Evolutionary conservation across 1,140 invertebrate species (phyloP), one percentile per base, ranked within the genome.

Genomic region (Gonioctena quinquepunctata): DNA sequence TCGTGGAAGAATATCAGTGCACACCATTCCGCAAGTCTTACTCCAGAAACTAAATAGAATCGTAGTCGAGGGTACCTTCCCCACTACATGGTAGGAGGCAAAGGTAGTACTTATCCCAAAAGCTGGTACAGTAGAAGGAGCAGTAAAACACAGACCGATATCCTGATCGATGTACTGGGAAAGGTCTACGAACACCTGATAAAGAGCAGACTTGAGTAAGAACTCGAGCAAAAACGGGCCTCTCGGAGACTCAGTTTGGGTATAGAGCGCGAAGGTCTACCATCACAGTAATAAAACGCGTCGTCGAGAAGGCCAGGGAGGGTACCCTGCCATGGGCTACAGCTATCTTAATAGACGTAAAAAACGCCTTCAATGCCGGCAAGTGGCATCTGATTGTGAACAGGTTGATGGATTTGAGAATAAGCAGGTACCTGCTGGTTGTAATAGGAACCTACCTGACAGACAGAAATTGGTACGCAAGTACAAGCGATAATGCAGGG

Each of bases 351-450:
- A n/a, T n/a, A n/a, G n/a, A n/a, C n/a, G n/a, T n/a, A n/a, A n/a
- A n/a, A n/a, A n/a, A 71, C 50, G 72, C 69, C n/a, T 73, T 67
- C 26, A 71, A 71, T 33, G 54, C 65, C 1, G 70, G 65, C 0
- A 18, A 4, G 2, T 71, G 70, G 70, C 13, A 18, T 13, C 23
- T 26, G 18, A 73, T 73, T 19, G n/a, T n/a, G n/a, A n/a, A n/a
- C n/a, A n/a, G n/a, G n/a, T n/a, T n/a, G n/a, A n/a, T n/a, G n/a
- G n/a, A 52, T 0, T 16, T 28, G 23, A n/a, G 23, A 13, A 60
- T 56, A 19, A 52, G 50, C 16, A 6, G 23, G 19, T 66, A 70
- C 28, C 56, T 70, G n/a, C 22, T 66, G 21, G 25, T 23, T 18
- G 69, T 70, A 7, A n/a, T n/a, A n/a, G n/a, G n/a, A n/a, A n/a